phyloP scores from a whole-genome alignment of 2,888 invertebrate species.

The Lasius fuliginosus region DNA sequence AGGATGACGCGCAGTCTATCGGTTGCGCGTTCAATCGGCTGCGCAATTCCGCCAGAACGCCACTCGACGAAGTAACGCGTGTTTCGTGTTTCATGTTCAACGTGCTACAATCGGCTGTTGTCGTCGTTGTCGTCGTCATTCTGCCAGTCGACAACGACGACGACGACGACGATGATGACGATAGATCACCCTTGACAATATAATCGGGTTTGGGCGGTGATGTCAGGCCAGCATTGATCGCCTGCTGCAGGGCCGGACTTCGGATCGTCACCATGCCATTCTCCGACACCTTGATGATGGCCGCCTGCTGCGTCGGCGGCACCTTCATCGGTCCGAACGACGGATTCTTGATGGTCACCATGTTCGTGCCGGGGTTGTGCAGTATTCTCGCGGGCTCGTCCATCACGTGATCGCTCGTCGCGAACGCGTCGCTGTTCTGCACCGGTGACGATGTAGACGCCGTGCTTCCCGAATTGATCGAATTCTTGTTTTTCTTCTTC shows the following conservation, averaged over 20 bases:
- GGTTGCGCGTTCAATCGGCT: slow-evolving; percentile 73
- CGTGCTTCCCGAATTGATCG: slow-evolving; percentile 72
- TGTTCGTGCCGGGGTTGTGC: slow-evolving; percentile 87
- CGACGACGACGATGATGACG: slow-evolving; percentile 53
- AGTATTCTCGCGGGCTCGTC: slow-evolving; percentile 85
- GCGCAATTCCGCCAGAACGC: slow-evolving; percentile 79
- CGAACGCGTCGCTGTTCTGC: slow-evolving; percentile 66
- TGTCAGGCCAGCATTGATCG: slow-evolving; percentile 85
- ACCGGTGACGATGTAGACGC: slow-evolving; percentile 42
- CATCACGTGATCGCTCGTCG: slow-evolving; percentile 70
- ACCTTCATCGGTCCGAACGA: slow-evolving; percentile 90
- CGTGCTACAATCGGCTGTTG: slow-evolving; percentile 56
- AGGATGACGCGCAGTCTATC: slow-evolving; percentile 78
- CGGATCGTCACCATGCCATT: slow-evolving; percentile 95
- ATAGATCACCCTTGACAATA: slow-evolving; percentile 83
- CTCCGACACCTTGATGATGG: slow-evolving; percentile 90
- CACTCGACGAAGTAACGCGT: slow-evolving; percentile 79
- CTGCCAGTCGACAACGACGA: slow-evolving; percentile 38
- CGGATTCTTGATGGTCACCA: slow-evolving; percentile 93
- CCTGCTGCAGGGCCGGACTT: slow-evolving; percentile 90
- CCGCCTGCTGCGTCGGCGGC: slow-evolving; percentile 88
- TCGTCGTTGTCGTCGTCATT: slow-evolving; percentile 39
- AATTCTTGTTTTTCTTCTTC: slow-evolving; percentile 81
- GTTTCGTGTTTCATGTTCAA: slow-evolving; percentile 77
- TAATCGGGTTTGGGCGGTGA: slow-evolving; percentile 84